Base-by-base conservation (phyloP, 2,797 vertebrate genomes). In the Erethizon dorsatum region DNA sequence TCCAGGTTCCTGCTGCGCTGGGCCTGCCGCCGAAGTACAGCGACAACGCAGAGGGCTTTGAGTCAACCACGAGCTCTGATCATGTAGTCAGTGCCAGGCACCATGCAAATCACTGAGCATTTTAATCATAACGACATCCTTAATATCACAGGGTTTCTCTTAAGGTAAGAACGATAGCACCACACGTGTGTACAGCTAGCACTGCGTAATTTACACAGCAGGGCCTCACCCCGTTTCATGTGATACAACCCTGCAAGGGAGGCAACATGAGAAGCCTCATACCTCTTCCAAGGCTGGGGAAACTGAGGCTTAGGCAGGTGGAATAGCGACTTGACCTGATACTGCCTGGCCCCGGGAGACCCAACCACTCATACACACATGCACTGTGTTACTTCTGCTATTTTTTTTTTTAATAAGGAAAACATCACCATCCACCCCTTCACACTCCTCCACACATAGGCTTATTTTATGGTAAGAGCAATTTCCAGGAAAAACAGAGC, bases 401-500 rank as follows among this genome's bases (percentile, higher is more conserved):
- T 75, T 28, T 57, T 69, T 94, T 86, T 69, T 93, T 75, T 67
- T 13, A 10, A 89, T 54, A 79, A 77, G 31, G 54, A 95, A 97
- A 65, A 86, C 33, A 90, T 69, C 88, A 45, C 73, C 69, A 3
- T 47, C 73, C 22, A 82, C 26, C 54, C 56, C 63, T 80, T 73
- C 33, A 11, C 47, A 50, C 85, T 71, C 87, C 47, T 18, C 37
- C 61, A 86, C 73, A 65, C 65, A 41, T 9, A 89, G 83, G 31
- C 75, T 91, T 77, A 89, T 94, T 95, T 94, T 86, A 97, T 91
- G 80, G 83, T 94, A 47, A 94, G 85, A 83, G 61, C 63, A 26
- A 37, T 92, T 82, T 84, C 45, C 57, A 88, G 69, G 79, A 75
- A 91, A 88, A 92, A 90, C 93, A 97, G 96, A 87, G 84, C 71